Evolutionary conservation across 1,140 invertebrate species (phyloP).

Genomic region (Melanaphis sacchari): DNA sequence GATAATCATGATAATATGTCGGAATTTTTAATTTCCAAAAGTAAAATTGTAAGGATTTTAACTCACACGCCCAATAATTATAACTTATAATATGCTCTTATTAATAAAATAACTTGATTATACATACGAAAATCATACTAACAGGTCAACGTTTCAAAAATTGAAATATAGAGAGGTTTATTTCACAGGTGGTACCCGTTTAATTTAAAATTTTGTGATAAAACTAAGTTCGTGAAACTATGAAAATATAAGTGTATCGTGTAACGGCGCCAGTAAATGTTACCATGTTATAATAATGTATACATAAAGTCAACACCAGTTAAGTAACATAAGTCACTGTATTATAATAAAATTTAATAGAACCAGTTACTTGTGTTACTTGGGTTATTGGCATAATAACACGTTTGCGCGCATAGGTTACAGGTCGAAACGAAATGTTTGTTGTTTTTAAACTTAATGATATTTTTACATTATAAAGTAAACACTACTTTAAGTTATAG

Average conservation of each 20-base stretch:
- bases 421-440: not conserved
- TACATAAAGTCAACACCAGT: not conserved
- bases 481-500: not conserved
- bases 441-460: not conserved
- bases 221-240: not conserved
- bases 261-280: not conserved
- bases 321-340: not conserved
- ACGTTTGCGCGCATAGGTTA: conserved; percentile 8
- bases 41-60: not conserved
- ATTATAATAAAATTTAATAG: not conserved
- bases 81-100: not conserved
- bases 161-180: not conserved
- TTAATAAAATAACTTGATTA: not conserved
- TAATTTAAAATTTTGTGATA: not conserved
- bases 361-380: conserved; percentile 12
- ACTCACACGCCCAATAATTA: not conserved
- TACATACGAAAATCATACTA: not conserved
- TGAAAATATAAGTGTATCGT: not conserved
- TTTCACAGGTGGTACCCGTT: not conserved
- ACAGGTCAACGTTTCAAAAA: not conserved
- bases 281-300: not conserved
- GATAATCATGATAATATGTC: not conserved
- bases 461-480: not conserved
- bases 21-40: not conserved
- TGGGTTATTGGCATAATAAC: conserved; percentile 23